Percentiles rank a stretch among this genome's conserved stretches.
phyloP scores from a whole-genome alignment of 2,888 invertebrate genomes.

The Ametastegia equiseti region DNA sequence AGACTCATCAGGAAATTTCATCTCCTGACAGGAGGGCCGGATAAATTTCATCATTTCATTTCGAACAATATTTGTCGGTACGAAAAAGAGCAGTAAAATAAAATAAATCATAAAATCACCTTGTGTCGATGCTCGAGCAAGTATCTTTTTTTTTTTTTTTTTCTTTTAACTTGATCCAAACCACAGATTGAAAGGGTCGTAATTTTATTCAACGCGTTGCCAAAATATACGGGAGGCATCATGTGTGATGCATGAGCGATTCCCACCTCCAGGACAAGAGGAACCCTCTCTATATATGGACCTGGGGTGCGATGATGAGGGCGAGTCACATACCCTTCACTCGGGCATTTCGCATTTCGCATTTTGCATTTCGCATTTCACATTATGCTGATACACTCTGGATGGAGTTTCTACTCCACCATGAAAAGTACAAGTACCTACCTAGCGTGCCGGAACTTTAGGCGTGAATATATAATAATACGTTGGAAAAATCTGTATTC shows the following conservation, averaged over 20 bases:
- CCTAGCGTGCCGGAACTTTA: neutral
- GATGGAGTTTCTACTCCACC: neutral
- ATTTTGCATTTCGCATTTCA: neutral
- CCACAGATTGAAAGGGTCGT: neutral
- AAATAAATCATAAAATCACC: neutral
- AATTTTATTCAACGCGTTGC: slow-evolving; percentile 28
- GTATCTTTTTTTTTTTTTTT: neutral
- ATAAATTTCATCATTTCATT: neutral
- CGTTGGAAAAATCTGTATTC: no score
- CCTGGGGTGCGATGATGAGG: slow-evolving; percentile 7
- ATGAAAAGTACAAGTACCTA: neutral
- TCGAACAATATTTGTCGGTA: neutral
- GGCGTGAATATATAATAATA: neutral
- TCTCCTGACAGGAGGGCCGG: neutral
- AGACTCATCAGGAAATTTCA: neutral
- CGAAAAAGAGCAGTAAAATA: neutral
- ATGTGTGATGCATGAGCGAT: slow-evolving; percentile 35
- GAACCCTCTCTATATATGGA: neutral
- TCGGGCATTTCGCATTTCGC: slow-evolving; percentile 8
- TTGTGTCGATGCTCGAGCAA: no score
- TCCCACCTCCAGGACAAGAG: neutral
- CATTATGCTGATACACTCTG: slow-evolving; percentile 23
- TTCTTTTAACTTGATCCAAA: neutral
- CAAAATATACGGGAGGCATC: slow-evolving; percentile 16
- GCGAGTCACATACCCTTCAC: slow-evolving; percentile 16